Percentiles rank a stretch among this genome's conserved stretches.
These are phyloP conservation scores for Numida meleagris DNA, from an alignment of 2,113 vertebrate genomes.

Conservation along the genomic window DNA sequence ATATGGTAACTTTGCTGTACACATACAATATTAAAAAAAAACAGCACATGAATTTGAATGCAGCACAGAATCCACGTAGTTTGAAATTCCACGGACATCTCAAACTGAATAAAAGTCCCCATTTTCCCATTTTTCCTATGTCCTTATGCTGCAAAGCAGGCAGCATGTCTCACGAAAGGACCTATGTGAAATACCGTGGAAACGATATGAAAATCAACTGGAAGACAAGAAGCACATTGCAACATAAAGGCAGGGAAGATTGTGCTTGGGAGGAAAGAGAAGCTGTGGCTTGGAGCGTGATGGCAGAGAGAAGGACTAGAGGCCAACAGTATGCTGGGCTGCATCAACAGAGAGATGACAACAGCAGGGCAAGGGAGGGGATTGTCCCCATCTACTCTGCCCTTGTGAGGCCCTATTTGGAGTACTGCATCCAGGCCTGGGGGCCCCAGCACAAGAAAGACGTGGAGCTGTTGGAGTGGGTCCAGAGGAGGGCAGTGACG, in stretches of 20 bases:
- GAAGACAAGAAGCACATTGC: background rate
- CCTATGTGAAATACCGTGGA: background rate
- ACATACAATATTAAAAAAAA: background rate
- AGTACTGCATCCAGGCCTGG: too few relatives aligned
- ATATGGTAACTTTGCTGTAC: background rate
- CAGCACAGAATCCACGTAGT: background rate
- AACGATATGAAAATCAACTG: background rate
- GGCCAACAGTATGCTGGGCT: too few relatives aligned
- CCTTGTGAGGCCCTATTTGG: too few relatives aligned
- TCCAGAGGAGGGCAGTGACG: too few relatives aligned
- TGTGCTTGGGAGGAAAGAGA: background rate
- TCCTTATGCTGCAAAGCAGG: background rate
- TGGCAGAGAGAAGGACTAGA: background rate
- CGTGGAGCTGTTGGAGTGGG: too few relatives aligned
- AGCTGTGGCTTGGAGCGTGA: background rate
- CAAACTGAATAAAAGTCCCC: background rate
- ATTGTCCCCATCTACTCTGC: too few relatives aligned
- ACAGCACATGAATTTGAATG: background rate
- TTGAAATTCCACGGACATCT: background rate
- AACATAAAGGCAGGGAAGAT: accelerated
- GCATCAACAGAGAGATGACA: too few relatives aligned
- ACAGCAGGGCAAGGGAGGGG: too few relatives aligned
- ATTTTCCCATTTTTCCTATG: background rate
- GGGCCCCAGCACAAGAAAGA: too few relatives aligned
- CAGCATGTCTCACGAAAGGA: background rate